These are phyloP conservation scores for Rotaria magnacalcarata DNA, from an alignment of 2,888 invertebrate genomes.

Conservation along the genomic window DNA sequence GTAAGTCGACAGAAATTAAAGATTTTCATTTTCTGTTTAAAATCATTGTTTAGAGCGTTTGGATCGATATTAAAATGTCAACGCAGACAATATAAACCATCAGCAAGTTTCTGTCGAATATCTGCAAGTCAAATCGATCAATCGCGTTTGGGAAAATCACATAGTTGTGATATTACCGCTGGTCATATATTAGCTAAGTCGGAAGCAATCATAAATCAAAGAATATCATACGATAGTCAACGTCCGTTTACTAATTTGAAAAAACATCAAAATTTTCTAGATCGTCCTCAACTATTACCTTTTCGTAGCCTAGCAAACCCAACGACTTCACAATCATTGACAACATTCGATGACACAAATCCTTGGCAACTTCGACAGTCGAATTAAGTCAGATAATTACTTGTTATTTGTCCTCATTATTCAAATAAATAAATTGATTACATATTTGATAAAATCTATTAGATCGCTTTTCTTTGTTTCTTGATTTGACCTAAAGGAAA, in stretches of 20 bases:
- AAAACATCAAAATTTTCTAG: not conserved
- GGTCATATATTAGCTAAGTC: not conserved
- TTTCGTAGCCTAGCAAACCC: not conserved
- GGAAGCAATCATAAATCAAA: not conserved
- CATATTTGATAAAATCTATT: no score
- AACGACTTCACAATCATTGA: not conserved
- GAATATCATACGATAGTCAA: conserved; percentile 2
- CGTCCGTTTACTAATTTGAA: not conserved
- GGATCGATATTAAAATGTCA: conserved; percentile 21
- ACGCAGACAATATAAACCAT: not conserved
- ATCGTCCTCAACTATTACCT: not conserved
- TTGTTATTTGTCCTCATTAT: not conserved
- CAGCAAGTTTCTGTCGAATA: not conserved
- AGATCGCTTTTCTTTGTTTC: no score
- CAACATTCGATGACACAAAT: not conserved
- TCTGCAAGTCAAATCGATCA: not conserved
- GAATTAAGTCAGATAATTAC: not conserved
- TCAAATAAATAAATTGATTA: no score
- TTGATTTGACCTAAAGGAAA: no score
- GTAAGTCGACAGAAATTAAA: not conserved
- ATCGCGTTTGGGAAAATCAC: not conserved
- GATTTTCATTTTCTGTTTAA: not conserved
- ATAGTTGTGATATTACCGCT: not conserved
- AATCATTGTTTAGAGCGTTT: not conserved
- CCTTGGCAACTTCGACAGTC: not conserved